phyloP scores from a whole-genome alignment of 2,113 vertebrate species.

The Dicentrarchus labrax region DNA sequence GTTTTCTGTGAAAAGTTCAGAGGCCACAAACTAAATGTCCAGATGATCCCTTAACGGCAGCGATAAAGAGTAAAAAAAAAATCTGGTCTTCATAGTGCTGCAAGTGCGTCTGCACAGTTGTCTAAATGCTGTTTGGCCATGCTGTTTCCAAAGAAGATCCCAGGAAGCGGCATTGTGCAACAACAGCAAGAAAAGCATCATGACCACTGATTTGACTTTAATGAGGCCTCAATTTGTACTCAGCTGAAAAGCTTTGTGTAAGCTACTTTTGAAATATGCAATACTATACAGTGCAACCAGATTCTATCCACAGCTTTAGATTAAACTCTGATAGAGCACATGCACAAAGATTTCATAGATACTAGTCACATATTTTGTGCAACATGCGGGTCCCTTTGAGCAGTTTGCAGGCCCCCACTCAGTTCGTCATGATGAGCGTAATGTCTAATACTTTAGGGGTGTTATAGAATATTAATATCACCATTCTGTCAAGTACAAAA shows the following conservation, averaged over 20 bases:
- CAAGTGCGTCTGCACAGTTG: neutral
- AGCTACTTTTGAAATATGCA: slow-evolving; percentile 47
- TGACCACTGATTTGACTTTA: slow-evolving; percentile 43
- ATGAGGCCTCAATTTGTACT: slow-evolving; percentile 42
- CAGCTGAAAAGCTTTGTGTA: slow-evolving; percentile 34
- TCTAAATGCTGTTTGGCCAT: neutral
- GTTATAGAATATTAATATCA: slow-evolving; percentile 25
- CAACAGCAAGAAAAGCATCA: slow-evolving; percentile 21
- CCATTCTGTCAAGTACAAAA: slow-evolving; percentile 25
- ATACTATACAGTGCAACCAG: neutral
- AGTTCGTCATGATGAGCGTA: neutral
- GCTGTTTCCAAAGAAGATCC: slow-evolving; percentile 11
- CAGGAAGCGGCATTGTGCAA: slow-evolving; percentile 2
- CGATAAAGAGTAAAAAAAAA: neutral
- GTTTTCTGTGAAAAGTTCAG: slow-evolving; percentile 48
- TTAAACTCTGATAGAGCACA: slow-evolving; percentile 13
- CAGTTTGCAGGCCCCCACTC: neutral
- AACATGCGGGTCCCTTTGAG: slow-evolving; percentile 12
- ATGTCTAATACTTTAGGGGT: slow-evolving; percentile 3
- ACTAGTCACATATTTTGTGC: neutral
- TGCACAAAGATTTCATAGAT: neutral
- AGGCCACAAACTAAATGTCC: slow-evolving; percentile 36
- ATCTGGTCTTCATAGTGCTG: neutral
- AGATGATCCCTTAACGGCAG: neutral
- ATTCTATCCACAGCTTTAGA: slow-evolving; percentile 23